phyloP scores from a whole-genome alignment of 2,797 vertebrate species.

The Fringilla coelebs region DNA sequence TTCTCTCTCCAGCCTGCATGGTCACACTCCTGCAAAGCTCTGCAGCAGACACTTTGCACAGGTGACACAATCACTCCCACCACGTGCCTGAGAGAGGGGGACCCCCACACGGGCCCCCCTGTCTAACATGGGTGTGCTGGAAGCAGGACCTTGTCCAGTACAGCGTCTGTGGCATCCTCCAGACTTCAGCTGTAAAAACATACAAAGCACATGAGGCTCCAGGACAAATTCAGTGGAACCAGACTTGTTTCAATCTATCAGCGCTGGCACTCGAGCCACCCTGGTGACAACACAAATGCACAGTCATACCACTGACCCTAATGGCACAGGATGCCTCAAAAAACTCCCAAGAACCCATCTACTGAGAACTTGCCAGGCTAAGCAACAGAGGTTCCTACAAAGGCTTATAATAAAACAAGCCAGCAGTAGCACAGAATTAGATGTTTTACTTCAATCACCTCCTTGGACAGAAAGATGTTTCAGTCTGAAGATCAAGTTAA shows the following conservation, averaged over 20 bases:
- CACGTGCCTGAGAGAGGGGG: not conserved
- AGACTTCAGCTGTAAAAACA: not conserved
- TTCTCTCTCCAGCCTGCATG: not conserved
- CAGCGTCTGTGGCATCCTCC: not conserved
- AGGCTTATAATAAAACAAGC: not conserved
- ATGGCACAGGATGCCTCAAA: not conserved
- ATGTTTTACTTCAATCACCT: not conserved
- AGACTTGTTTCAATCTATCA: not conserved
- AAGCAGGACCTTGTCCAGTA: not conserved
- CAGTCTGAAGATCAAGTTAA: not conserved
- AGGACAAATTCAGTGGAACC: not conserved
- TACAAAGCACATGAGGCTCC: not conserved
- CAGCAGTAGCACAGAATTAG: not conserved
- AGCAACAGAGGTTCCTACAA: not conserved
- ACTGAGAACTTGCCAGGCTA: not conserved
- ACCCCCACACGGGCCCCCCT: not conserved
- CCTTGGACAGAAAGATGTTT: not conserved
- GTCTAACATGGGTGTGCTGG: not conserved
- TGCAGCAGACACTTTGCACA: not conserved
- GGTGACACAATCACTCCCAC: not conserved
- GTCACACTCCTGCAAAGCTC: not conserved
- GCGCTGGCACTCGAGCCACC: not conserved
- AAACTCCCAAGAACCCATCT: not conserved
- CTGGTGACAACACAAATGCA: not conserved
- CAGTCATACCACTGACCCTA: not conserved